These are phyloP conservation scores for Gephyroberyx darwinii DNA, from an alignment of 2,797 vertebrate genomes.

Conservation along the genomic window DNA sequence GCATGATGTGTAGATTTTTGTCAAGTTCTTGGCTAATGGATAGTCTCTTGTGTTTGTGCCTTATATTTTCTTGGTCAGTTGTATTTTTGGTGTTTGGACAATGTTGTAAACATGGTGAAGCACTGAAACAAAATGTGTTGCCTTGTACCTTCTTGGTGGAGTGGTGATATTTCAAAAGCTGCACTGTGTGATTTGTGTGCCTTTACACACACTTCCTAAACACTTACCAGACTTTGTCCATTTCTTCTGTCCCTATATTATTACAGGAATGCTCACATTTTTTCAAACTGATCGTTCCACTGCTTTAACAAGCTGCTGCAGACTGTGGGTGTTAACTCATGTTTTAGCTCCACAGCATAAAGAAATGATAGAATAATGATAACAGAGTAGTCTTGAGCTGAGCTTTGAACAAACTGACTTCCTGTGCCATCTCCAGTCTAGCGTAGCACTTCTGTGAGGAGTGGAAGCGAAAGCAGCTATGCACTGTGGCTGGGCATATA, in stretches of 20 bases:
- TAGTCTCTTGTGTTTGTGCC: background rate
- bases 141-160: background rate
- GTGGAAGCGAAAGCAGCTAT: constrained; percentile 3
- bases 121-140: background rate
- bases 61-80: background rate
- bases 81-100: background rate
- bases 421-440: no score
- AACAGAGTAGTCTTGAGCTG: background rate
- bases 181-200: background rate
- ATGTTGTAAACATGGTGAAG: background rate
- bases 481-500: constrained; percentile 42
- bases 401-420: background rate
- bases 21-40: background rate
- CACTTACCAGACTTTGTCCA: no score
- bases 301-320: background rate
- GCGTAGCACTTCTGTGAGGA: background rate
- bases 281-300: background rate
- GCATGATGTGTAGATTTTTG: background rate
- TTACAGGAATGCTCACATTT: background rate
- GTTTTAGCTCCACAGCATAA: background rate
- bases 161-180: background rate
- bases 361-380: background rate
- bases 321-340: background rate
- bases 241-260: no score
- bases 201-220: background rate